Base-by-base conservation (phyloP, 2,888 invertebrate genomes). In the Sphaerophoria rueppellii region DNA sequence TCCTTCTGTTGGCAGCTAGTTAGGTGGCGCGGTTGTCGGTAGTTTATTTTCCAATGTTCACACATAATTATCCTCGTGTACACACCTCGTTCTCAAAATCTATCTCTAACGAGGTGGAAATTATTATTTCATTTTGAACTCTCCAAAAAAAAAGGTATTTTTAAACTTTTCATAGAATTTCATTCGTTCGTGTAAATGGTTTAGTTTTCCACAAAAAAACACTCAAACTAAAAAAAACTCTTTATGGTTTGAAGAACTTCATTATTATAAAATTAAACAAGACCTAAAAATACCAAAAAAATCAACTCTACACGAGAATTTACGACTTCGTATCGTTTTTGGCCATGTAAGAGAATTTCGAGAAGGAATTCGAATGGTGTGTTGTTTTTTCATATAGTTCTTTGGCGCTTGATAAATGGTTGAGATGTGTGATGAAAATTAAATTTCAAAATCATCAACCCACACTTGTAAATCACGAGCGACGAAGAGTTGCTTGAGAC, bases 391-490 rank as follows among this genome's bases (percentile, higher is more conserved):
- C 40, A 12, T 43, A 11, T 7, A 9, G 43, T 55, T 24, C 24
- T 24, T 24, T 24, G 2, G 52, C 32, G 40, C 40, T 32, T 54
- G 14, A 58, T 60, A n/a, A 34, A 40, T 57, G 32, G 9, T 12
- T n/a, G 9, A 35, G 52, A 60, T 35, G 37, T 67, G 60, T 72
- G 80, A 80, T 76, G 81, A 70, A 80, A 80, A 76, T 69, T 63
- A 5, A 76, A 76, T 85, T 81, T 77, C 73, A 75, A 85, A 77
- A 77, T 73, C 70, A 73, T 77, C 70, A 65, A 81, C 85, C 85
- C 85, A 85, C 82, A 60, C 40, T 24, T 4, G 16, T 16, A 9
- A 2, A 1, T 9, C 0, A 6, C 9, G 12, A 43, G 9, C 9
- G 9, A 43, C 6, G 12, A 11, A 7, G 4, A 11, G 43, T 43